A percentile compares a stretch with the other conserved stretches of the same genome.
Conservation (phyloP, 2,113 vertebrate species). For the Oncorhynchus gorbuscha region DNA sequence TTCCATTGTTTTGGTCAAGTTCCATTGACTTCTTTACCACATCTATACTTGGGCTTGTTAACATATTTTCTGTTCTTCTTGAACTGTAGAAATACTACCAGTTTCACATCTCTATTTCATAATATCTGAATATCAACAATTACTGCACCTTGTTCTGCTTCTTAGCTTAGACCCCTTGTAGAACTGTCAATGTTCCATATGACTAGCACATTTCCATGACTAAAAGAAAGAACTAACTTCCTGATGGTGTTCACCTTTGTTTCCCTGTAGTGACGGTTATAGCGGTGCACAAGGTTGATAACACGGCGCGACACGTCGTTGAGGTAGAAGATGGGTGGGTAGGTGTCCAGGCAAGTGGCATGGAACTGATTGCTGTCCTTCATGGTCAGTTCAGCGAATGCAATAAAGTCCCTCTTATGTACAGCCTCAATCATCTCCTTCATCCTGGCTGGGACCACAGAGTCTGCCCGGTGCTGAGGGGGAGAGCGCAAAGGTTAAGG, state of each 20-base stretch:
- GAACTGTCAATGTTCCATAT: no score
- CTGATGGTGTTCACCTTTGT: slow-evolving; percentile 73
- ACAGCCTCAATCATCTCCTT: slow-evolving; percentile 80
- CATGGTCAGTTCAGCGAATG: slow-evolving; percentile 90
- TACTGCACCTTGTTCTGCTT: not conserved
- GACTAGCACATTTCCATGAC: not conserved
- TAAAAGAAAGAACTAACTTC: not conserved
- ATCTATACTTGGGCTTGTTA: not conserved
- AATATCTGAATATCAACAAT: slow-evolving; percentile 33
- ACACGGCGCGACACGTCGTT: slow-evolving; percentile 79
- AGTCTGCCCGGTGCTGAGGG: slow-evolving; percentile 82
- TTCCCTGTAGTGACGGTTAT: slow-evolving; percentile 79
- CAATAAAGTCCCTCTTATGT: slow-evolving; percentile 77
- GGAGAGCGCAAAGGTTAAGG: slow-evolving; percentile 5
- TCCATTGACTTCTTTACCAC: no score
- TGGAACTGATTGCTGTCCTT: slow-evolving; percentile 98
- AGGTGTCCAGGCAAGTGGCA: slow-evolving; percentile 94
- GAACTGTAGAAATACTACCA: slow-evolving; percentile 18
- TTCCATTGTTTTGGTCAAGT: no score
- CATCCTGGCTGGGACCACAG: slow-evolving; percentile 82
- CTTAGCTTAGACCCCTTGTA: no score
- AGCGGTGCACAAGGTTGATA: slow-evolving; percentile 84
- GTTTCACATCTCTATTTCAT: slow-evolving; percentile 48
- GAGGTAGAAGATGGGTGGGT: slow-evolving; percentile 94
- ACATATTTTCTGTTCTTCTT: slow-evolving; percentile 17